A percentile compares a stretch with the other conserved stretches of the same genome.
phyloP scores from a whole-genome alignment of 2,888 invertebrate species.

The Hoplodrina blanda region DNA sequence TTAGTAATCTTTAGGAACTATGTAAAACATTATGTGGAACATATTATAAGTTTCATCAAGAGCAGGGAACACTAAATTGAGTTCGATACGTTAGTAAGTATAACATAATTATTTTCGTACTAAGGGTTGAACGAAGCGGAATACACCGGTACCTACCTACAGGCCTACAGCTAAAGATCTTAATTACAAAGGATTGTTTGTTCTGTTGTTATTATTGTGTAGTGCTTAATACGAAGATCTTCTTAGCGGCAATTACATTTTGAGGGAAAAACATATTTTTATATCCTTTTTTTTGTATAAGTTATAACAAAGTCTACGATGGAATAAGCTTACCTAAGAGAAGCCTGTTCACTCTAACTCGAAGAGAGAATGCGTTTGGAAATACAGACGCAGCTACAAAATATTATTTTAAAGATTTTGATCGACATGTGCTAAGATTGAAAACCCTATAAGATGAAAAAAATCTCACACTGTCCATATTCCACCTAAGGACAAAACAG shows the following conservation, averaged over 20 bases:
- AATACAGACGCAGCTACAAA: too few species aligned
- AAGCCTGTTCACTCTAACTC: too few species aligned
- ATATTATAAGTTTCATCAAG: constrained; percentile 27
- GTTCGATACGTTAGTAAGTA: constrained; percentile 10
- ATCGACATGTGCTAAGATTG: too few species aligned
- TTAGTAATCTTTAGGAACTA: constrained; percentile 1
- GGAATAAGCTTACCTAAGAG: too few species aligned
- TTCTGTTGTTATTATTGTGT: constrained; percentile 13
- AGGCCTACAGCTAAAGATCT: constrained; percentile 18
- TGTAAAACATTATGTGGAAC: constrained; percentile 9
- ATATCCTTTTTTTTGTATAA: too few species aligned
- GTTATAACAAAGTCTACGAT: too few species aligned
- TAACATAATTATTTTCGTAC: constrained; percentile 52
- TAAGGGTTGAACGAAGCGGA: not conserved
- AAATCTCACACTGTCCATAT: not conserved
- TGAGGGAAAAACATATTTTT: too few species aligned
- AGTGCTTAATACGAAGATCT: not conserved
- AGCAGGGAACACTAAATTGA: constrained; percentile 2
- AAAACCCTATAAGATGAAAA: too few species aligned
- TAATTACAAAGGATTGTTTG: constrained; percentile 48
- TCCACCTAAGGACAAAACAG: not conserved
- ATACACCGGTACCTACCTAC: not conserved
- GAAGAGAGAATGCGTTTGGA: too few species aligned
- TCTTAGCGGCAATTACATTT: not conserved
- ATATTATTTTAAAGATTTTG: too few species aligned